Base-by-base conservation (phyloP, 2,888 invertebrate species). In the Eurytoma californica region DNA sequence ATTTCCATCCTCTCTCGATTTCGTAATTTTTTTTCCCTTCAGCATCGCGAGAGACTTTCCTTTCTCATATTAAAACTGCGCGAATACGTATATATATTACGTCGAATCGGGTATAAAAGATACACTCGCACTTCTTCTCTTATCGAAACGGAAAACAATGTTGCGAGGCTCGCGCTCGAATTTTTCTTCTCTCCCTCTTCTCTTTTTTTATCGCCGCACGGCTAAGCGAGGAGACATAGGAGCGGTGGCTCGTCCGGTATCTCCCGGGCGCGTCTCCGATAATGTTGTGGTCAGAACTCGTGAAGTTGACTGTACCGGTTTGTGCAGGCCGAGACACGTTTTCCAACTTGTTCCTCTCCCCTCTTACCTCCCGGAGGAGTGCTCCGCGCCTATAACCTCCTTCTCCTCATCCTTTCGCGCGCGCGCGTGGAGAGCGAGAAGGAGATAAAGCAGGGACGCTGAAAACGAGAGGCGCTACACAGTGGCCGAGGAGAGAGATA, bases 281-380 rank as follows among this genome's bases (percentile, higher is more conserved):
- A 80, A 86, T 88, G 88, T 88, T 88, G 87, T 88, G 88, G 84
- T 88, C 84, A 82, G 85, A 87, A 88, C 83, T 88, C 79, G 83
- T 86, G 82, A 83, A 77, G 75, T 67, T 9, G 89, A 87, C 85
- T 90, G 89, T 89, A 89, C 89, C 85, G 82, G 86, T 84, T 87
- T 72, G 51, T 67, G 74, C 80, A 80, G 70, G 87, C 87, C 86
- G 84, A 84, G 88, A 88, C 89, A 88, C 88, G 88, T 90, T 89
- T 89, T 86, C 87, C 87, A 86, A 85, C 85, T 84, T 61, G 58
- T 66, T 72, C 55, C 47, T 51, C 53, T 28, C 65, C 72, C 47
- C 75, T 55, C 72, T 60, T 73, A 49, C 69, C 61, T 79, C 65
- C 79, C 67, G 72, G 14, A 20, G 20, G 18, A 73, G 63, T 67